Percentiles rank a stretch among this genome's conserved stretches.
Conservation (phyloP, 2,888 invertebrate species). For the Galerucella calmariensis region DNA sequence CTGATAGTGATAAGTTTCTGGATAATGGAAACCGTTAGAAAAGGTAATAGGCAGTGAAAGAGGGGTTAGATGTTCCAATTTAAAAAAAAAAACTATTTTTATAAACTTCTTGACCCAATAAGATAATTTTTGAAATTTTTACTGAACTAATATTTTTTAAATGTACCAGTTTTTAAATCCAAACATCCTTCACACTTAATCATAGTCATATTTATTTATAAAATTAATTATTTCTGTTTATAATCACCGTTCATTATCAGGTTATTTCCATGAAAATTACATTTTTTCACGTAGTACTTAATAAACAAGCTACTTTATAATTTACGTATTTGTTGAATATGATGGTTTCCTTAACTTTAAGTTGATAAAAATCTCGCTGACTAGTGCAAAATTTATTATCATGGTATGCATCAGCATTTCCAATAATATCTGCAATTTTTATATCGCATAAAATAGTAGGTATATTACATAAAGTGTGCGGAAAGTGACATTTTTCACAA, state of each 20-base stretch:
- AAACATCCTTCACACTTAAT: not conserved
- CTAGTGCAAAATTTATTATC: conserved; percentile 4
- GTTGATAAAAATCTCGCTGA: conserved; percentile 29
- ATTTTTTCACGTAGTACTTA: conserved; percentile 6
- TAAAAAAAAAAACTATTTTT: too few relatives aligned
- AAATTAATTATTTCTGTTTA: not conserved
- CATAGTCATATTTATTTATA: not conserved
- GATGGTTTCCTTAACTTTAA: conserved; percentile 2
- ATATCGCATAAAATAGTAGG: not conserved
- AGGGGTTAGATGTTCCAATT: too few relatives aligned
- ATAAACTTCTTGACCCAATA: too few relatives aligned
- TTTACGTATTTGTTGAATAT: not conserved
- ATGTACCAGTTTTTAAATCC: not conserved
- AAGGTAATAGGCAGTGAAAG: too few relatives aligned
- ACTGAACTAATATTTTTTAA: too few relatives aligned
- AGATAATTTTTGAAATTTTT: too few relatives aligned
- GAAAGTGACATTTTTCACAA: too few relatives aligned
- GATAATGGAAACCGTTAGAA: too few relatives aligned
- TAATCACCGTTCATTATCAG: conserved; percentile 4
- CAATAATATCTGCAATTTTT: not conserved
- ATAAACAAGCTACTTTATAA: not conserved
- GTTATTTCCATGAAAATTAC: conserved; percentile 2
- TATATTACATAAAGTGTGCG: too few relatives aligned
- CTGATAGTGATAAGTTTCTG: too few relatives aligned
- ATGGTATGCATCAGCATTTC: not conserved